Base-by-base conservation (phyloP, 1,140 invertebrate genomes). In the Brachionus manjavacas region DNA sequence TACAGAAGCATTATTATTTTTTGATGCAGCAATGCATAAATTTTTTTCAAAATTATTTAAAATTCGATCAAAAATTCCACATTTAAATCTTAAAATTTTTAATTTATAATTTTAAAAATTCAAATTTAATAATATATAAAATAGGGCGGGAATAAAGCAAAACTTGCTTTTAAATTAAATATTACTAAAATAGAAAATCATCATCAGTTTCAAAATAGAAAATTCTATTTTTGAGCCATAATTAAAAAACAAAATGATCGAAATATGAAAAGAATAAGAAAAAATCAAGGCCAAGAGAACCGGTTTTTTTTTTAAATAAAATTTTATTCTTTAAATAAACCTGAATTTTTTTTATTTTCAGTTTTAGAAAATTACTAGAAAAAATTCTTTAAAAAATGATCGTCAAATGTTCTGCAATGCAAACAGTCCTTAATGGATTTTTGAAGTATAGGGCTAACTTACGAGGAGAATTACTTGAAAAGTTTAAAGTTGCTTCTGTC, bases 371-470 rank as follows among this genome's bases (percentile, higher is more conserved):
- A 76, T 16, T 25, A 49, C n/a, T 49, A 25, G 16, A 76, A 46
- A 64, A 20, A 11, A 8, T 43, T 16, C 4, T 12, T 11, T 35
- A 35, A 35, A 35, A 64, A 81, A 81, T 81, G 79, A 81, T 64
- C 9, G 20, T 3, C 20, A 81, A 81, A 60, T 81, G 79, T 35
- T 81, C 79, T 39, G 81, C 60, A 0, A 72, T 83, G 39, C 60
- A 68, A 43, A 41, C 28, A 16, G 70, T 83, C 20, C 25, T 83
- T 1, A 68, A 83, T 55, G 68, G 81, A 11, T 68, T 83, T 39
- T 11, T 83, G 20, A 31, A 39, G 31, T 83, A 83, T 41, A 55
- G 81, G 4, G 25, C 43, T 6, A 52, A 39, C 9, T 49, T 83
- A 35, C 7, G 81, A 41, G 46, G 43, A 4, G 60, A 68, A 43